These are phyloP conservation scores for Calyptommatus sinebrachiatus DNA, from an alignment of 2,113 vertebrate genomes.

Conservation along the genomic window DNA sequence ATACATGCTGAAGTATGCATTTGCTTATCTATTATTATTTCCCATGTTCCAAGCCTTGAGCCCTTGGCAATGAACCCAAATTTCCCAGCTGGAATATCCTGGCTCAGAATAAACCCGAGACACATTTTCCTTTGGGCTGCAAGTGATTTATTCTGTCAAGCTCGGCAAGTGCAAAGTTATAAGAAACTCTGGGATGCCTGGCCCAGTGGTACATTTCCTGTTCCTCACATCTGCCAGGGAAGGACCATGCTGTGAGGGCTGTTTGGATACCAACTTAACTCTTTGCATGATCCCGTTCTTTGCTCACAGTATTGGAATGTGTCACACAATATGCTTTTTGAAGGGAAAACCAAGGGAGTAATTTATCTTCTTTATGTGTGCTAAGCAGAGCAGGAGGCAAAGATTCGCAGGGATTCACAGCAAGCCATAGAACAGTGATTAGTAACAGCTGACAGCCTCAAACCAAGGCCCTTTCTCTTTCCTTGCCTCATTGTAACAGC, in stretches of 20 bases:
- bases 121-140: background rate
- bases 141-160: background rate
- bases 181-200: constrained; percentile 33
- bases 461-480: constrained; percentile 75
- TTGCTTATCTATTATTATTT: background rate
- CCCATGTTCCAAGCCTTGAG: background rate
- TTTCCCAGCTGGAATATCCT: background rate
- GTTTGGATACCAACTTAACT: constrained; percentile 72
- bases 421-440: constrained; percentile 78
- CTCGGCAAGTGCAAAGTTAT: constrained; percentile 21
- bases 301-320: constrained; percentile 77
- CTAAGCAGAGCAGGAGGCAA: constrained; percentile 81
- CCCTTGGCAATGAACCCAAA: background rate
- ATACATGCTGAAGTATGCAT: background rate
- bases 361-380: constrained; percentile 82
- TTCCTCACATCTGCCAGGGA: constrained; percentile 59
- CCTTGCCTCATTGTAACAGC: constrained; percentile 75
- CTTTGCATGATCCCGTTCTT: constrained; percentile 65
- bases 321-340: constrained; percentile 79
- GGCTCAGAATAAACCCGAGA: background rate
- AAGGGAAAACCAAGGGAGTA: constrained; percentile 73
- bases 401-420: constrained; percentile 68
- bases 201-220: constrained; percentile 55
- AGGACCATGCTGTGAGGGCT: constrained; percentile 53
- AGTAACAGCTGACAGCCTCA: constrained; percentile 81